These are phyloP conservation scores for Cosmia trapezina DNA, from an alignment of 2,888 invertebrate genomes.

Conservation along the genomic window DNA sequence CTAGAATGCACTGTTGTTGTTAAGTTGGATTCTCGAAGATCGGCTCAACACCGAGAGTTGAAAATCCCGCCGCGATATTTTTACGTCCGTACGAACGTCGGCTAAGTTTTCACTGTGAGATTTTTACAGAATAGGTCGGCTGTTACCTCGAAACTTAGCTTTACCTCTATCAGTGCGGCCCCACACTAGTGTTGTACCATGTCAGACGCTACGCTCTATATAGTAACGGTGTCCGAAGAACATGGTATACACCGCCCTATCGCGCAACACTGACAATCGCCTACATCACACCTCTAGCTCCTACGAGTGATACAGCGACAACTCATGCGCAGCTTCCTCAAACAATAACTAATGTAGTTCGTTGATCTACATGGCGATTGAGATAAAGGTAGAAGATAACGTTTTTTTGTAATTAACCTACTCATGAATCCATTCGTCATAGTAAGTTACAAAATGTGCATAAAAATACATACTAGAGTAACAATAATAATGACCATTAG, in stretches of 20 bases:
- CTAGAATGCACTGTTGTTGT: too few species aligned
- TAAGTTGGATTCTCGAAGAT: too few species aligned
- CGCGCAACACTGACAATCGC: conserved; percentile 59
- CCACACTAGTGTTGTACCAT: conserved; percentile 51
- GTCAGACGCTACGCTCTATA: conserved; percentile 67
- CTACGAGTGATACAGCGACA: conserved; percentile 28
- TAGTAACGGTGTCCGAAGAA: conserved; percentile 54
- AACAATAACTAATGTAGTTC: conserved; percentile 25
- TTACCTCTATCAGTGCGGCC: conserved; percentile 36
- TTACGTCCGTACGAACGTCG: too few species aligned
- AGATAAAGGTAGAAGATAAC: not conserved
- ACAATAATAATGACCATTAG: not conserved
- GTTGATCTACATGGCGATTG: conserved; percentile 13
- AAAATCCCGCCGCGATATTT: too few species aligned
- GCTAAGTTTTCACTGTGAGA: too few species aligned
- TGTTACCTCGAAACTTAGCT: not conserved
- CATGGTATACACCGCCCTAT: conserved; percentile 46
- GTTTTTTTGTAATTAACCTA: not conserved
- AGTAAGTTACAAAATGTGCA: not conserved
- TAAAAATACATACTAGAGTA: not conserved
- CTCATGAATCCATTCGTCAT: not conserved
- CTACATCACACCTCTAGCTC: conserved; percentile 50
- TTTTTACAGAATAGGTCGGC: too few species aligned
- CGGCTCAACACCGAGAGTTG: too few species aligned
- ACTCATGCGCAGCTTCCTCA: conserved; percentile 46